Conservation (phyloP, 2,113 vertebrate species). For the Eira barbara region DNA sequence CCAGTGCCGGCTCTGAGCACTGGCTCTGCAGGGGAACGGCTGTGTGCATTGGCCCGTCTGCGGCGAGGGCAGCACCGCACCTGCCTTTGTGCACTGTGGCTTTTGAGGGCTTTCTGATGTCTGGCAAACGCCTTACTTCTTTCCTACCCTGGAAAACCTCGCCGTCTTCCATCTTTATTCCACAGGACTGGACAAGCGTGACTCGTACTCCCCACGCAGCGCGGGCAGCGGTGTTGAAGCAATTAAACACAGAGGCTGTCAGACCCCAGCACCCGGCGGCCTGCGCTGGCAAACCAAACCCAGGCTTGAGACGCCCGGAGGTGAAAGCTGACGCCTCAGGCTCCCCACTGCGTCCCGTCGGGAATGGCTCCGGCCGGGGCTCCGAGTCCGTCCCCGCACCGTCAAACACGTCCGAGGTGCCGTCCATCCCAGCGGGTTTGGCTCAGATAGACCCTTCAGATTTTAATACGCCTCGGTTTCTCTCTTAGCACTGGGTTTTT, state of each 20-base stretch:
- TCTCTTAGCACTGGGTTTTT: not conserved
- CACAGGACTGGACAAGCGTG: not conserved
- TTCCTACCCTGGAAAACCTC: not conserved
- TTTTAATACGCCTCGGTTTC: not conserved
- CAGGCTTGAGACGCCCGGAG: not conserved
- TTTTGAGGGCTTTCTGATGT: not conserved
- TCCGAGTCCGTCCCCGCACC: too few species aligned
- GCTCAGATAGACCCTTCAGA: not conserved
- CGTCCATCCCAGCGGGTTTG: not conserved
- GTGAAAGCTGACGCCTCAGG: not conserved
- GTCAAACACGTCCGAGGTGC: not conserved
- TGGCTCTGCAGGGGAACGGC: too few species aligned
- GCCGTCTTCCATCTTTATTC: not conserved
- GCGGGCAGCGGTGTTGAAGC: not conserved
- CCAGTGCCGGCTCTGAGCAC: too few species aligned
- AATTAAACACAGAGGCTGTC: too few species aligned
- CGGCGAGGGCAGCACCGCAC: not conserved
- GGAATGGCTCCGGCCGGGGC: not conserved
- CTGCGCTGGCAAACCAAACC: not conserved
- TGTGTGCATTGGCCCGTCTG: rapidly evolving
- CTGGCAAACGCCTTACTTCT: not conserved
- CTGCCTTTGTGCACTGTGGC: not conserved
- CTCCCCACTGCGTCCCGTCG: not conserved
- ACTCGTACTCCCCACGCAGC: not conserved
- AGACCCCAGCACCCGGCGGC: not conserved